Evolutionary conservation across 2,888 invertebrate genomes (phyloP), one percentile per base, ranked within the genome.

Genomic region (Rhabditoides inermis): DNA sequence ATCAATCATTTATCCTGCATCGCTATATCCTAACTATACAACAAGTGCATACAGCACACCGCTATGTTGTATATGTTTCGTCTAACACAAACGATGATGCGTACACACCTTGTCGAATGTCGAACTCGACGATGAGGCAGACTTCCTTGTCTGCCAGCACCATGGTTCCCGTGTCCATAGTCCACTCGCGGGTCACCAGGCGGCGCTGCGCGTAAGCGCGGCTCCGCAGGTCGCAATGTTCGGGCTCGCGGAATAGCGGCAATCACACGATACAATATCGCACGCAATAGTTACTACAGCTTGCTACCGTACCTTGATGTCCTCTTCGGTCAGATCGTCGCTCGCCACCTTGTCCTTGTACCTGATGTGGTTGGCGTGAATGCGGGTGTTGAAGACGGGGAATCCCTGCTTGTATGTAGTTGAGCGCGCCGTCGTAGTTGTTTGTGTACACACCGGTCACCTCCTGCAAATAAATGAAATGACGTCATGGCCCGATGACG

Each of bases 101-200:
- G n/a, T n/a, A n/a, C n/a, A n/a, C n/a, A n/a, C n/a, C n/a, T n/a
- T n/a, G n/a, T n/a, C n/a, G n/a, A n/a, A n/a, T 98, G 78, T 99
- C 98, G 77, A 98, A 98, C 81, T 98, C 98, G 77, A 99, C 98
- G 75, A 99, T 99, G 0, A 99, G 84, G 72, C 98, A 99, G 50
- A 98, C 87, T 3, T 98, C 98, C 75, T 90, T 88, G 81, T 98
- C 98, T 0, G 98, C 98, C 45, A 98, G 79, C 0, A 99, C n/a
- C 47, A 98, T 79, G 4, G 98, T 98, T 3, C 98, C 98, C 0
- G 98, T 98, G 81, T 99, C 98, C 25, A 99, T 79, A 0, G 94
- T 95, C 98, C 98, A 99, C 68, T 99, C 95, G 63, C 85, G 85
- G 0, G 88, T 88, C 0, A 88, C 84, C 0, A 90, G 89, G 76